Base-by-base conservation (phyloP, 2,888 invertebrate genomes). In the Platycheirus albimanus region DNA sequence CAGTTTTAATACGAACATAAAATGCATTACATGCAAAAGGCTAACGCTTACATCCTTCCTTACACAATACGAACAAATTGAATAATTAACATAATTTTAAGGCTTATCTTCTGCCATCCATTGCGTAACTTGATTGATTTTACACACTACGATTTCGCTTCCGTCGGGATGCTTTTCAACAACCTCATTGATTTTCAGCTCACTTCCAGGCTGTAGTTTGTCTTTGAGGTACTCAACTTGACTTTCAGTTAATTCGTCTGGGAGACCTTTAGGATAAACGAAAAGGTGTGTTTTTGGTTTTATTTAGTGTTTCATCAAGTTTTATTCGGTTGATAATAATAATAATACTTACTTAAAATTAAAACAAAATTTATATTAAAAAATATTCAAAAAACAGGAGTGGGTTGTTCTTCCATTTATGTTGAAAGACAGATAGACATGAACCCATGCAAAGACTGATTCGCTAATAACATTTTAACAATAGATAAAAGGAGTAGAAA, bases 81-180 rank as follows among this genome's bases (percentile, higher is more conserved):
- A 38, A 33, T n/a, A 36, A 20, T 8, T 5, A 47, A 56, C 2
- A 30, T 4, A 19, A 28, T 24, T 49, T 19, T 13, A 15, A 2
- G 30, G 41, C 0, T 66, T 47, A 6, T 36, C 15, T 0, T 49
- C 30, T 1, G 41, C 38, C 24, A 80, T 13, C 81, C 77, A 81
- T 41, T 72, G 8, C 0, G 3, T 8, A n/a, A 83, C 24, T 64
- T 78, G 28, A 24, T 63, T 69, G n/a, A 83, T 72, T 10, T 64
- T 69, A 13, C 78, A 67, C 4, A 78, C 33, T 10, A 56, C 58
- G 1, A 72, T 54, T 1, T 52, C 71, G 5, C 61, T 36, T 3
- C 71, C 72, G 0, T 77, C 81, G 2, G 49, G 63, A 3, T 83
- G 77, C 13, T 69, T 30, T 1, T 77, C 78, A 1, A 51, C 69